phyloP scores from a whole-genome alignment of 2,888 invertebrate genomes.

The Endomychus coccineus region DNA sequence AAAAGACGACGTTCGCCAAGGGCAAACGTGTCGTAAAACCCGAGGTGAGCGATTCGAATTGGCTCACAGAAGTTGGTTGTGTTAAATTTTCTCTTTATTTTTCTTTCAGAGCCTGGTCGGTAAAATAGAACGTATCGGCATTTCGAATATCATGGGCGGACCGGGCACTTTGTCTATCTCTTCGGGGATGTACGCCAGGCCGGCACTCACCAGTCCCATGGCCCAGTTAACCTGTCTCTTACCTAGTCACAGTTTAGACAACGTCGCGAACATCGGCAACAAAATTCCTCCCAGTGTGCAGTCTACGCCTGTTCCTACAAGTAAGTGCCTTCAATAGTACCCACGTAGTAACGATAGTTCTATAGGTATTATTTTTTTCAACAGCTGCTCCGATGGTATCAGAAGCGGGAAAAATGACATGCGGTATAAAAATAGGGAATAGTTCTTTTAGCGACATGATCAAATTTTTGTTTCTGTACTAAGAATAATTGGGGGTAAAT shows the following conservation, averaged over 20 bases:
- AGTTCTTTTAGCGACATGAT: too few relatives aligned
- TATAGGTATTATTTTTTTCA: too few relatives aligned
- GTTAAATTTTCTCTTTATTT: slow-evolving; percentile 12
- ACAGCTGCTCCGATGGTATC: too few relatives aligned
- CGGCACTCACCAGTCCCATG: slow-evolving; percentile 67
- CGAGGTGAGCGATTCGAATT: slow-evolving; percentile 9
- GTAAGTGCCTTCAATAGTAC: slow-evolving; percentile 5
- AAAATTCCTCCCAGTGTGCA: slow-evolving; percentile 17
- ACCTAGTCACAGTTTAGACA: slow-evolving; percentile 35
- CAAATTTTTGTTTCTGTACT: too few relatives aligned
- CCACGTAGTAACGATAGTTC: too few relatives aligned
- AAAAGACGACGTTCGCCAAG: slow-evolving; percentile 24
- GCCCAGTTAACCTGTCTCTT: slow-evolving; percentile 66
- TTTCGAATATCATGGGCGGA: slow-evolving; percentile 60
- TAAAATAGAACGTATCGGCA: slow-evolving; percentile 60
- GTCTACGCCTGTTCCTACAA: slow-evolving; percentile 8
- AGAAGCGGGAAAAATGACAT: too few relatives aligned
- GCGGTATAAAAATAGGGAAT: too few relatives aligned
- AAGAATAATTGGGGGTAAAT: too few relatives aligned
- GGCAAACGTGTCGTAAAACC: slow-evolving; percentile 10
- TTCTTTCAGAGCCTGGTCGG: slow-evolving; percentile 48
- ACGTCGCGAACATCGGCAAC: slow-evolving; percentile 24
- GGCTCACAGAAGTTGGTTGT: slow-evolving; percentile 8
- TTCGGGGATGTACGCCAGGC: slow-evolving; percentile 54
- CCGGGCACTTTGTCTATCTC: slow-evolving; percentile 55